A percentile compares a stretch with the other conserved stretches of the same genome.
phyloP scores from a whole-genome alignment of 2,113 vertebrate genomes.

The Alligator sinensis region DNA sequence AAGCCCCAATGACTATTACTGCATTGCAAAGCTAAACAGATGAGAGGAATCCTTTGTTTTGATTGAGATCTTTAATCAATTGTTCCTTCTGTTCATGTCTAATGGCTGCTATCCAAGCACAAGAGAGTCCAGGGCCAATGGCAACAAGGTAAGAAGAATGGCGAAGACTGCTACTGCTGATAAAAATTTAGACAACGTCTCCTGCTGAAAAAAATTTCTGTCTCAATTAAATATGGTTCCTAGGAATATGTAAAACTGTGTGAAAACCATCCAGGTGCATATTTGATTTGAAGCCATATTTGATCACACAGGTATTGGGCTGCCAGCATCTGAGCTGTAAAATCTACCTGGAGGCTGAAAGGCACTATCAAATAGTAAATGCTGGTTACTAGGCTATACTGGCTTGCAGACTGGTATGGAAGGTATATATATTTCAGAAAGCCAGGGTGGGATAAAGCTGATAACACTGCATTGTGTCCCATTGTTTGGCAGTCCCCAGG shows the following conservation, averaged over 20 bases:
- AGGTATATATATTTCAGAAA: not conserved
- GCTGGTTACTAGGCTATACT: not conserved
- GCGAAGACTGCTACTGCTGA: constrained; percentile 31
- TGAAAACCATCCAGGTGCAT: not conserved
- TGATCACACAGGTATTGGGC: not conserved
- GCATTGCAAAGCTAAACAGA: constrained; percentile 15
- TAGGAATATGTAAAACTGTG: not conserved
- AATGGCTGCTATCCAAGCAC: constrained; percentile 54
- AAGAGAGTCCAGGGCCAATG: constrained; percentile 64
- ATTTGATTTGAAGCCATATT: fast-evolving
- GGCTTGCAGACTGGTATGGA: not conserved
- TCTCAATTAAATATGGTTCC: constrained; percentile 47
- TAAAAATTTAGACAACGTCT: not conserved
- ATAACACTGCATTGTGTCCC: fast-evolving
- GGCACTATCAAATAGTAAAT: not conserved
- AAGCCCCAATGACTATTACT: constrained; percentile 34
- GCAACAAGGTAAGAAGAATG: constrained; percentile 65
- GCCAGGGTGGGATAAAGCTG: not conserved
- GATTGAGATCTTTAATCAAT: constrained; percentile 70
- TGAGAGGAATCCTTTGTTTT: constrained; percentile 51
- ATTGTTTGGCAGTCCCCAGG: fast-evolving
- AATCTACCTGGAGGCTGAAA: fast-evolving
- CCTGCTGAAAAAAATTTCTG: constrained; percentile 44
- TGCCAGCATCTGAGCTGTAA: fast-evolving
- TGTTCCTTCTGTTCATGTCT: constrained; percentile 50